Conservation (phyloP, 2,888 invertebrate genomes). For the Tetramorium bicarinatum region DNA sequence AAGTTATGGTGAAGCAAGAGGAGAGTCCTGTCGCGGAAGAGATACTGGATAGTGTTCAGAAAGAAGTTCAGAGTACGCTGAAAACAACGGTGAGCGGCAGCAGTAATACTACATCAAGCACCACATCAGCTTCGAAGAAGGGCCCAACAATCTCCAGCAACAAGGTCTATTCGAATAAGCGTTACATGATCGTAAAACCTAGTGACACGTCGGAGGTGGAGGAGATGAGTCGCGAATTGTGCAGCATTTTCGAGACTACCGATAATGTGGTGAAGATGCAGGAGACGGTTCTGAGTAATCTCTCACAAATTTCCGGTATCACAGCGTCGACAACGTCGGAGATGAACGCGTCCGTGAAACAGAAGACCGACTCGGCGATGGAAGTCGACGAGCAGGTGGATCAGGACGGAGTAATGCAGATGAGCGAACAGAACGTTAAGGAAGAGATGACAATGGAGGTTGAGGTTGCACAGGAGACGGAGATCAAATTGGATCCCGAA, state of each 20-base stretch:
- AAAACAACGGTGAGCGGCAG: slow-evolving; percentile 30
- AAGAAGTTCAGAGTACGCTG: slow-evolving; percentile 42
- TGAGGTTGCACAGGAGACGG: slow-evolving; percentile 66
- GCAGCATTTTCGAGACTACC: slow-evolving; percentile 82
- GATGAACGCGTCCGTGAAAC: slow-evolving; percentile 59
- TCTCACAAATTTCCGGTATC: slow-evolving; percentile 80
- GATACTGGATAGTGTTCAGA: slow-evolving; percentile 60
- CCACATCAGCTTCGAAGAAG: slow-evolving; percentile 31
- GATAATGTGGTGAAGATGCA: slow-evolving; percentile 84
- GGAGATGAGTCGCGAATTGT: slow-evolving; percentile 84
- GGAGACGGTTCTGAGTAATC: slow-evolving; percentile 82
- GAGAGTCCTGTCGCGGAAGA: slow-evolving; percentile 35
- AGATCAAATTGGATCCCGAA: slow-evolving; percentile 51
- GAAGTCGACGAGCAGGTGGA: slow-evolving; percentile 49
- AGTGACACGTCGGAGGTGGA: slow-evolving; percentile 80
- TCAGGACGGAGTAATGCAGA: slow-evolving; percentile 50
- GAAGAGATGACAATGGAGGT: slow-evolving; percentile 55
- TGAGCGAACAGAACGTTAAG: slow-evolving; percentile 52
- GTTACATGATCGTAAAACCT: slow-evolving; percentile 79
- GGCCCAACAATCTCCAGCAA: slow-evolving; percentile 73
- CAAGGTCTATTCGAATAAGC: slow-evolving; percentile 83
- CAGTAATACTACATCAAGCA: slow-evolving; percentile 43
- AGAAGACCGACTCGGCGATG: slow-evolving; percentile 55
- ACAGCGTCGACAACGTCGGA: slow-evolving; percentile 4
- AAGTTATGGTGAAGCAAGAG: slow-evolving; percentile 45